A percentile compares a stretch with the other conserved stretches of the same genome.
These are phyloP conservation scores for Crepidodera aurea DNA, from an alignment of 2,888 invertebrate species.

Conservation along the genomic window DNA sequence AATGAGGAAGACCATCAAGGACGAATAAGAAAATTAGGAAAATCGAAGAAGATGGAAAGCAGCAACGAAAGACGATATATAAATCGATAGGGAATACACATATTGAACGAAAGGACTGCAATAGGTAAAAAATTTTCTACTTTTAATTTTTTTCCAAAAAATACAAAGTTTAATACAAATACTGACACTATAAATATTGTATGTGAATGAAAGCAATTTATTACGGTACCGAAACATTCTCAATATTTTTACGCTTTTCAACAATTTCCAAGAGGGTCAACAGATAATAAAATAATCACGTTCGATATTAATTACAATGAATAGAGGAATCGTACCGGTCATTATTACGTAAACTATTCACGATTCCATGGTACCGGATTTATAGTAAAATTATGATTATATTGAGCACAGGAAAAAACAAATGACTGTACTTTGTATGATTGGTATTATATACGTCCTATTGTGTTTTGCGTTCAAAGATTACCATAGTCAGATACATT, in stretches of 20 bases:
- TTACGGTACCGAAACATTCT: no score
- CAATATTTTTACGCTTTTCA: background rate
- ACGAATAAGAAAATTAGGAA: no score
- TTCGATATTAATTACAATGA: conserved; percentile 19
- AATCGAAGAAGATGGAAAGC: no score
- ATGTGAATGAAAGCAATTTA: no score
- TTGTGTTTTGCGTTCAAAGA: background rate
- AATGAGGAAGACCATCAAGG: no score
- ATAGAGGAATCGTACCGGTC: background rate
- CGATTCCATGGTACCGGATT: conserved; percentile 14
- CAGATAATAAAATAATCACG: conserved; percentile 21
- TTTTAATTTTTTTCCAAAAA: no score
- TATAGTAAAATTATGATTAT: conserved; percentile 17
- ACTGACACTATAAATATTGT: no score
- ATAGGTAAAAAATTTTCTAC: no score
- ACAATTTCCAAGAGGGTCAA: conserved; percentile 15
- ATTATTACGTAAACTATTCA: conserved; percentile 24
- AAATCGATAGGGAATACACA: no score
- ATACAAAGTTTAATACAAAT: no score
- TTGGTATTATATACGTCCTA: background rate
- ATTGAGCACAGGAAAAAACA: conserved; percentile 23
- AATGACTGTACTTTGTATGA: conserved; percentile 14
- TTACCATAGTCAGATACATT: background rate
- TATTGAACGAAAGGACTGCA: no score
- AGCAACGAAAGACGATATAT: no score